phyloP scores from a whole-genome alignment of 2,797 vertebrate genomes.

The Thunnus albacares region DNA sequence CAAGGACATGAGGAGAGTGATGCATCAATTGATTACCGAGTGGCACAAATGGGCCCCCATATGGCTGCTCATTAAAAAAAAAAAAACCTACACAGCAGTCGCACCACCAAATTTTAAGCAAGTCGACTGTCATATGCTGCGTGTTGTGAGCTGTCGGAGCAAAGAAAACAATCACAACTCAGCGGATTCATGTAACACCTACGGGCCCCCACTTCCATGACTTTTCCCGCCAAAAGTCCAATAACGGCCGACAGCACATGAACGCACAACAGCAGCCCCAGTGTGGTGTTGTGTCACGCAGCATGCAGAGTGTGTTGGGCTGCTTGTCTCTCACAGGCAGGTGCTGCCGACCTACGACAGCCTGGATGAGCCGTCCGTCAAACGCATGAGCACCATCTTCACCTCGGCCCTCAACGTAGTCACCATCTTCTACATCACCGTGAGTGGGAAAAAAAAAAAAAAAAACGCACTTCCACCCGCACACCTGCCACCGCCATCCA shows the following conservation, averaged over 20 bases:
- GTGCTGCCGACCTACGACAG: slow-evolving; percentile 98
- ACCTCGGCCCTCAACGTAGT: slow-evolving; percentile 95
- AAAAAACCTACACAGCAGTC: slow-evolving; percentile 35
- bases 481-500: neutral
- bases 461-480: neutral
- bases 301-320: slow-evolving; percentile 38
- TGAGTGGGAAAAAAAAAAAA: slow-evolving; percentile 80
- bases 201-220: neutral
- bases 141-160: slow-evolving; percentile 33
- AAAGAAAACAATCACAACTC: slow-evolving; percentile 1
- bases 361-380: slow-evolving; percentile 97
- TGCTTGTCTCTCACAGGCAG: slow-evolving; percentile 87
- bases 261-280: slow-evolving; percentile 38
- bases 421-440: slow-evolving; percentile 96
- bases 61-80: slow-evolving; percentile 55
- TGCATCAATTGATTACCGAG: slow-evolving; percentile 62
- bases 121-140: slow-evolving; percentile 30
- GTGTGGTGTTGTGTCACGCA: slow-evolving; percentile 27
- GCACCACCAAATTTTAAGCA: slow-evolving; percentile 37
- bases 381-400: slow-evolving; percentile 99
- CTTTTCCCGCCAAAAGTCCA: slow-evolving; percentile 4
- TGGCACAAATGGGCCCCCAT: slow-evolving; percentile 61
- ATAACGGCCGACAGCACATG: slow-evolving; percentile 34
- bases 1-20: slow-evolving; percentile 44
- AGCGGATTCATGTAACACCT: slow-evolving; percentile 15